Percentiles rank a stretch among this genome's conserved stretches.
These are phyloP conservation scores for Helostoma temminkii DNA, from an alignment of 2,797 vertebrate genomes.

Conservation along the genomic window DNA sequence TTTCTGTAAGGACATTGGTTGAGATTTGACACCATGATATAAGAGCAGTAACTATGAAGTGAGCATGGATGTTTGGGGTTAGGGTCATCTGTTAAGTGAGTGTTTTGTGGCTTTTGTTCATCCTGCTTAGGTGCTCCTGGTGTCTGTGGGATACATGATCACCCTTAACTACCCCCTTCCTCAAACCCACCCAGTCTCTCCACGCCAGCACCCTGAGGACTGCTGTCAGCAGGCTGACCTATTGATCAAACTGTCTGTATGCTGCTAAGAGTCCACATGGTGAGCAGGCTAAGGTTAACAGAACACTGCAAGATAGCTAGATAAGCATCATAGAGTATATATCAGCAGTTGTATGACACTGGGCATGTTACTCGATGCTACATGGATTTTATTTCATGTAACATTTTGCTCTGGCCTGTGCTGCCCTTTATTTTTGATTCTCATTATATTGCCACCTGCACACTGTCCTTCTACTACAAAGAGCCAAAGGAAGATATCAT, in stretches of 20 bases:
- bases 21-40: conserved; percentile 2
- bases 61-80: conserved; percentile 35
- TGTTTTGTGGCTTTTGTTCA: conserved; percentile 65
- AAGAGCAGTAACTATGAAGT: not conserved
- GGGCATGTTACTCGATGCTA: conserved; percentile 68
- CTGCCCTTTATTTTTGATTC: conserved; percentile 17
- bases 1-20: conserved; percentile 2
- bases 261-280: conserved; percentile 73
- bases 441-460: not conserved
- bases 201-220: conserved; percentile 65
- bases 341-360: conserved; percentile 68
- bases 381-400: conserved; percentile 70
- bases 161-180: conserved; percentile 68
- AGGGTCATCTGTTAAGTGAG: conserved; percentile 64
- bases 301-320: conserved; percentile 71
- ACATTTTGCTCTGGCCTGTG: conserved; percentile 36
- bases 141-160: conserved; percentile 70
- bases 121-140: conserved; percentile 47
- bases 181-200: conserved; percentile 48
- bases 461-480: conserved; percentile 1
- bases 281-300: conserved; percentile 75
- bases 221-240: conserved; percentile 80
- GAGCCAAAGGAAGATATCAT: conserved; percentile 9
- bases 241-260: conserved; percentile 82
- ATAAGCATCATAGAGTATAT: conserved; percentile 68